Base-by-base conservation (phyloP, 2,888 invertebrate species). In the Congeria kusceri region DNA sequence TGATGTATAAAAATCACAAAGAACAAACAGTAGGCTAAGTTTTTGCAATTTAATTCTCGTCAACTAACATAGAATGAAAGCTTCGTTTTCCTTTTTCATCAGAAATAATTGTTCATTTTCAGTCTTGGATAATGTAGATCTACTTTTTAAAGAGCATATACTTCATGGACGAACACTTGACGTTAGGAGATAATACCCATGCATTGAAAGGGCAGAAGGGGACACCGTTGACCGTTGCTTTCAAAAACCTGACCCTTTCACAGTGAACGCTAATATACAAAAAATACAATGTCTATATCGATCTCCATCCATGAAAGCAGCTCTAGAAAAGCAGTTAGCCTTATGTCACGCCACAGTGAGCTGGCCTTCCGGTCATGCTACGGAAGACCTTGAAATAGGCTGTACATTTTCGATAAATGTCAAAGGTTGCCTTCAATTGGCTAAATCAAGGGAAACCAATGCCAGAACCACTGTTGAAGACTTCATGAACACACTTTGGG, bases 381-480 rank as follows among this genome's bases (percentile, higher is more conserved):
- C 25, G 5, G 27, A 11, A 9, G 20, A 20, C 9, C n/a, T 53
- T 23, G 53, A 53, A 25, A 1, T 53, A 53, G 13, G 23, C 11
- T 53, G 58, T n/a, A 15, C 13, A 13, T 29, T 58, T 11, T 27
- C 58, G 18, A 23, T 7, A 27, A 28, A 58, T 28, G 58, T 58
- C 13, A 58, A 58, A 58, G 58, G 27, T 18, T 58, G 58, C 25
- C 7, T 58, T 58, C 11, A 23, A 20, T 18, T 58, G 28, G 58
- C 29, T 27, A 27, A 28, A 9, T 27, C 25, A 13, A 27, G 58
- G 58, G 27, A 18, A 11, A 29, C 20, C 7, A n/a, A 9, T 15
- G 58, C 25, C 11, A 28, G 1, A 58, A 9, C 23, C 23, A 18
- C 13, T 27, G 13, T 58, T n/a, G 28, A 58, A 20, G 23, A 58